A percentile compares a stretch with the other conserved stretches of the same genome.
phyloP scores from a whole-genome alignment of 2,113 vertebrate species.

The Trachemys scripta region DNA sequence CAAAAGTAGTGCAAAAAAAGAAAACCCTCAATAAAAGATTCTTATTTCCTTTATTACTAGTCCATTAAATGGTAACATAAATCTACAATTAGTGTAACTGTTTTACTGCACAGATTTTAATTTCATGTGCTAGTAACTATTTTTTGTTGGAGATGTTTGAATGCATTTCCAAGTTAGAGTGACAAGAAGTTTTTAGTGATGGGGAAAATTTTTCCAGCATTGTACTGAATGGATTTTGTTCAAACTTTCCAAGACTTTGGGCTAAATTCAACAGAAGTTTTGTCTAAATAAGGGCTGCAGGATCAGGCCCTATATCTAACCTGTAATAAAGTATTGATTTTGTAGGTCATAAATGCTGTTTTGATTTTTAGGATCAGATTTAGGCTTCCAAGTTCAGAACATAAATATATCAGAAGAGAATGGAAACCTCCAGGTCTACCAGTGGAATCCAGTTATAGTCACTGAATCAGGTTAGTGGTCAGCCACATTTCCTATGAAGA shows the following conservation, averaged over 20 bases:
- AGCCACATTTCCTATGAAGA: background rate
- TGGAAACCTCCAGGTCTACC: background rate
- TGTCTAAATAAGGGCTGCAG: background rate
- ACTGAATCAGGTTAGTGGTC: background rate
- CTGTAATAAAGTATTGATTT: background rate
- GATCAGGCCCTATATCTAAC: background rate
- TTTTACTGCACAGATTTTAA: background rate
- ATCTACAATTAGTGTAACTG: background rate
- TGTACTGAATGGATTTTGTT: background rate
- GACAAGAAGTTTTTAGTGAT: background rate
- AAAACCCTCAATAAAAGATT: background rate
- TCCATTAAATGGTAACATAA: background rate
- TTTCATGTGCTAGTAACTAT: background rate
- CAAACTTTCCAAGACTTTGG: background rate
- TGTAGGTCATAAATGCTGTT: background rate
- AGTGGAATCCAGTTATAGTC: rapidly evolving
- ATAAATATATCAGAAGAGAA: background rate
- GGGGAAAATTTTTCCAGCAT: background rate
- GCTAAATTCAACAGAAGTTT: background rate
- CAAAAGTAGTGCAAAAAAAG: background rate
- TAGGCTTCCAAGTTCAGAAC: background rate
- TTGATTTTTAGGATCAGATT: background rate
- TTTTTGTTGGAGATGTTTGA: background rate
- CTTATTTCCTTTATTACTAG: background rate
- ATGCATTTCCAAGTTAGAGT: background rate